A percentile compares a stretch with the other conserved stretches of the same genome.
These are phyloP conservation scores for Trimorus sp. DNA, from an alignment of 2,888 invertebrate genomes.

Conservation along the genomic window DNA sequence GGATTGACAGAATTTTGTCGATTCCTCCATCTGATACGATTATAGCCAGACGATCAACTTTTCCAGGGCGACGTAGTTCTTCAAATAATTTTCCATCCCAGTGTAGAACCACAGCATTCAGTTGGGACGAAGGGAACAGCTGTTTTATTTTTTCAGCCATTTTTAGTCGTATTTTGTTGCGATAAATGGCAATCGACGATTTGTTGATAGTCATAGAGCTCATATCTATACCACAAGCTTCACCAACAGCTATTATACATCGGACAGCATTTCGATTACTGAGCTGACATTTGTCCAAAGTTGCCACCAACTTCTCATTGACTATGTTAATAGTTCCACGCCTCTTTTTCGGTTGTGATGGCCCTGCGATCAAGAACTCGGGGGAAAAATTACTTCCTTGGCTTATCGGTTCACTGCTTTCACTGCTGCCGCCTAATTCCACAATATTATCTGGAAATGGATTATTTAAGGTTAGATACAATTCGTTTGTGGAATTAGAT, in stretches of 20 bases:
- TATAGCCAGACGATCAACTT: constrained; percentile 25
- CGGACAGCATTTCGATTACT: constrained; percentile 60
- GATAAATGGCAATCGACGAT: constrained; percentile 50
- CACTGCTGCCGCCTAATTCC: constrained; percentile 19
- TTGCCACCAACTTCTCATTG: constrained; percentile 64
- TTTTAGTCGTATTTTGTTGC: constrained; percentile 12
- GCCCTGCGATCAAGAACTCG: constrained; percentile 5
- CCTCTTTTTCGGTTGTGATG: constrained; percentile 50
- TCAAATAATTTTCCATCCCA: constrained; percentile 22
- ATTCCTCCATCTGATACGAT: constrained; percentile 11
- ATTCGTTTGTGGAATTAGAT: background rate
- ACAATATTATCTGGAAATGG: constrained; percentile 7
- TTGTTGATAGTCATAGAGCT: constrained; percentile 49
- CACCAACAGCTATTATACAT: constrained; percentile 55
- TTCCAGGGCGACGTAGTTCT: background rate
- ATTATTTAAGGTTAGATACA: background rate
- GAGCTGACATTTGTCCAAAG: constrained; percentile 64
- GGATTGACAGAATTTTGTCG: constrained; percentile 12
- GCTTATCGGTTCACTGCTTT: constrained; percentile 1
- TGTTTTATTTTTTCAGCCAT: constrained; percentile 12
- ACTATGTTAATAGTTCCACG: constrained; percentile 59
- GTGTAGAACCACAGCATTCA: constrained; percentile 12
- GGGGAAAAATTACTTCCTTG: constrained; percentile 21
- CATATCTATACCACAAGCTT: constrained; percentile 55
- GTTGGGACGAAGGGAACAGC: background rate